These are phyloP conservation scores for Trimorus sp. DNA, from an alignment of 2,888 invertebrate species.

Conservation along the genomic window DNA sequence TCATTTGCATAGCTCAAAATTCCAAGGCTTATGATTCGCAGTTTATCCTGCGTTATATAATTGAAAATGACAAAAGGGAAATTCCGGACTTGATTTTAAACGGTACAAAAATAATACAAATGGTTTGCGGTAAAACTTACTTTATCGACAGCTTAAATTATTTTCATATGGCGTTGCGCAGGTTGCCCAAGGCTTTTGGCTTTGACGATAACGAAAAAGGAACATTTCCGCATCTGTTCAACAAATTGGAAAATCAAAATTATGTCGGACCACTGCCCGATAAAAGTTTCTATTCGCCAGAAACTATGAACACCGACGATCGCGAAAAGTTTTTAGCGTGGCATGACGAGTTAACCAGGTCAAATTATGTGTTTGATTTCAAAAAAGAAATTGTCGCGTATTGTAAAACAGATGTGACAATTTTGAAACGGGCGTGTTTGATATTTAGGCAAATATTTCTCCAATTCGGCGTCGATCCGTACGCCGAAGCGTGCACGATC, in stretches of 20 bases:
- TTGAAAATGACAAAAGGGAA: neutral
- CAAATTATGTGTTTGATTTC: constrained; percentile 10
- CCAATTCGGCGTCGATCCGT: constrained; percentile 61
- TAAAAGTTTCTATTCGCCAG: constrained; percentile 36
- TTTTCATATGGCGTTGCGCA: constrained; percentile 40
- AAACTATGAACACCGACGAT: neutral
- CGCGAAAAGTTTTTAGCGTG: neutral
- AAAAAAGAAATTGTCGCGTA: neutral
- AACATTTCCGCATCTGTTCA: constrained; percentile 7
- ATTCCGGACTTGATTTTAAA: constrained; percentile 44
- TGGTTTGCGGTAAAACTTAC: too few species aligned
- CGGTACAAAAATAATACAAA: constrained; percentile 64
- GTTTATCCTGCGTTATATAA: constrained; percentile 26
- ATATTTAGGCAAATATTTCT: constrained; percentile 64
- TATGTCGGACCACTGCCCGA: constrained; percentile 48
- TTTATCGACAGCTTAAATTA: too few species aligned
- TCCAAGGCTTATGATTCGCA: constrained; percentile 25
- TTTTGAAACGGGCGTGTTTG: constrained; percentile 63
- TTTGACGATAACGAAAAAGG: constrained; percentile 58
- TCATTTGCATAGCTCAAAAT: constrained; percentile 52
- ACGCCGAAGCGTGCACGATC: constrained; percentile 60
- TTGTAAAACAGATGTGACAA: constrained; percentile 24
- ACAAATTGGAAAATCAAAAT: constrained; percentile 60
- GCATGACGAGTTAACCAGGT: neutral
- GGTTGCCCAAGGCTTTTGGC: constrained; percentile 70